These are phyloP conservation scores for Hybognathus amarus DNA, from an alignment of 2,797 vertebrate genomes.

Conservation along the genomic window DNA sequence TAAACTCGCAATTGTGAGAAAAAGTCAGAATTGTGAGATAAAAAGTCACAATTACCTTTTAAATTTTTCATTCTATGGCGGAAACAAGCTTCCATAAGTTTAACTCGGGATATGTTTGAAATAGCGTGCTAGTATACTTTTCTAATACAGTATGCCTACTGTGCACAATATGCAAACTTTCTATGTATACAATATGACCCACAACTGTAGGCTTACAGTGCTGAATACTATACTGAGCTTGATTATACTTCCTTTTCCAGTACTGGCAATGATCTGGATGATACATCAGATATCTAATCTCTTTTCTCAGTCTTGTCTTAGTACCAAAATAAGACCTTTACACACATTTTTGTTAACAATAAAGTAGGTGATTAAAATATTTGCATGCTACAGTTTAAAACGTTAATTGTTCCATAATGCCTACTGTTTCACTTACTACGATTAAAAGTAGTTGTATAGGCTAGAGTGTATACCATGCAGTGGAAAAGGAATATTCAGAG, in stretches of 20 bases:
- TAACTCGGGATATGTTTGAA: constrained; percentile 12
- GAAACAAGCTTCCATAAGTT: no score
- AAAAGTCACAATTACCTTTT: no score
- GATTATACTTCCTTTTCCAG: not conserved
- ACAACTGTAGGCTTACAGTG: not conserved
- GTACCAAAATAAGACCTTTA: not conserved
- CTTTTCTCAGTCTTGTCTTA: not conserved
- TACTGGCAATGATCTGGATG: not conserved
- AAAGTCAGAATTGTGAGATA: no score
- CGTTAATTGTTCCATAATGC: not conserved
- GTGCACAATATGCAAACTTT: not conserved
- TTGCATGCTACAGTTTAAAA: not conserved
- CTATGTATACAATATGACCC: not conserved
- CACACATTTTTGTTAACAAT: not conserved
- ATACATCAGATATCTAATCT: not conserved
- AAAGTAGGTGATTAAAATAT: no score
- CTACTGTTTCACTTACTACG: not conserved
- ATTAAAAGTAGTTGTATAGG: not conserved
- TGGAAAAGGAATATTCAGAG: not conserved
- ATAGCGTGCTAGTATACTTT: not conserved
- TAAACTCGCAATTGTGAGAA: no score
- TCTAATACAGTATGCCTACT: not conserved
- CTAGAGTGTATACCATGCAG: not conserved
- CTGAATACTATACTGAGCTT: not conserved
- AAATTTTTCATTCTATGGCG: no score